Evolutionary conservation across 92 coral and sea anemone genomes (phyloP).

Genomic region (Siderastrea radians): DNA sequence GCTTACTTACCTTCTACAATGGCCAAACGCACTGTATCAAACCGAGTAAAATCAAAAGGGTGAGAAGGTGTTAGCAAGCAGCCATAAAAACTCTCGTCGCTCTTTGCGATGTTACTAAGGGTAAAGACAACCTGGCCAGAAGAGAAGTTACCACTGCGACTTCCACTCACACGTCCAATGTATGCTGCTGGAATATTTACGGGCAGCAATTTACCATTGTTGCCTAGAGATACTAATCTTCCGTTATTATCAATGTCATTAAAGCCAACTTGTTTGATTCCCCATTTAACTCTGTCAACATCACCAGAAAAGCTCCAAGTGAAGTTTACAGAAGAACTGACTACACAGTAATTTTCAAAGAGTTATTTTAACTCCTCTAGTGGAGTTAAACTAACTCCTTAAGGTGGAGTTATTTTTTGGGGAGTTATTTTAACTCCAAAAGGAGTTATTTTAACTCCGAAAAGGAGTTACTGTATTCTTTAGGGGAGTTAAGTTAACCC

Average conservation of each 20-base stretch:
- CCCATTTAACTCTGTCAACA: background rate
- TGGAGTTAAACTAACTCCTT: too few species aligned
- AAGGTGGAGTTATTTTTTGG: too few species aligned
- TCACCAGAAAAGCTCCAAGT: conserved; percentile 4
- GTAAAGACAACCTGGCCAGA: conserved; percentile 18
- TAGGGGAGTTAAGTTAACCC: too few species aligned
- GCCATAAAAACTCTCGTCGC: background rate
- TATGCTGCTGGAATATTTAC: background rate
- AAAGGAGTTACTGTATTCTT: too few species aligned
- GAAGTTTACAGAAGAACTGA: background rate
- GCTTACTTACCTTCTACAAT: too few species aligned
- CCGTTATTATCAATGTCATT: background rate
- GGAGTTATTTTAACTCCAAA: too few species aligned
- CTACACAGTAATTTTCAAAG: too few species aligned
- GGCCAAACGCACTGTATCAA: too few species aligned
- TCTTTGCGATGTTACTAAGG: background rate
- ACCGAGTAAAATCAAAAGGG: too few species aligned
- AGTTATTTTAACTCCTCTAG: too few species aligned
- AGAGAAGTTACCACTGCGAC: background rate
- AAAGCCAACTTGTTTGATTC: background rate
- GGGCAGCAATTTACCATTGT: background rate
- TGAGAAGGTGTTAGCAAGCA: background rate
- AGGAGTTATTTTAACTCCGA: too few species aligned
- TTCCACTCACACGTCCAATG: conserved; percentile 14
- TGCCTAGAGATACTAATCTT: background rate